These are phyloP conservation scores for Mareca strepera DNA, from an alignment of 2,797 vertebrate species.

Conservation along the genomic window DNA sequence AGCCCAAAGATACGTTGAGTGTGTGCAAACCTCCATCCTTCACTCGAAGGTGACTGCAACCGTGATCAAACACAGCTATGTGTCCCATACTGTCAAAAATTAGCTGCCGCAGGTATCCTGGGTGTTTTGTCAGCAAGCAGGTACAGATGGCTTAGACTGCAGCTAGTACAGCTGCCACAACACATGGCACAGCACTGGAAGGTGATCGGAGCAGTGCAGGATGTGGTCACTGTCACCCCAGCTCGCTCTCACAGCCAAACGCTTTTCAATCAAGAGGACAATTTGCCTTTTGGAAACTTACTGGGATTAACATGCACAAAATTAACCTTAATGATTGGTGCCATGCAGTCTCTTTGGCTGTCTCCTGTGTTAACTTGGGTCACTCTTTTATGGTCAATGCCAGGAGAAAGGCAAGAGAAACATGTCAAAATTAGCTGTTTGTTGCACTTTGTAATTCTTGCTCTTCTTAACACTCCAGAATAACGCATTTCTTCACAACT, in stretches of 20 bases:
- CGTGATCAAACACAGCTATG: background rate
- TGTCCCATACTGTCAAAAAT: fast-evolving
- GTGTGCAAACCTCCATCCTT: background rate
- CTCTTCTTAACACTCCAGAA: background rate
- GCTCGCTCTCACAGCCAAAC: background rate
- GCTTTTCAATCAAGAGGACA: background rate
- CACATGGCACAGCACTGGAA: background rate
- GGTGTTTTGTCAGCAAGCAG: background rate
- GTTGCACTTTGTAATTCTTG: background rate
- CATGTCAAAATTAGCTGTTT: background rate
- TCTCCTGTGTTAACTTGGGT: background rate
- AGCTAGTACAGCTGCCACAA: background rate
- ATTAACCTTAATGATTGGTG: background rate
- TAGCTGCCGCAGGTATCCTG: fast-evolving
- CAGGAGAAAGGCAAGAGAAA: background rate
- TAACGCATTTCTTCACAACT: background rate
- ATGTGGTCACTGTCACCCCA: background rate
- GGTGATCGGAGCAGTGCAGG: background rate
- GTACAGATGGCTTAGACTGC: background rate
- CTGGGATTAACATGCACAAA: background rate
- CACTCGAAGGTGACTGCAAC: background rate
- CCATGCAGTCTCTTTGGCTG: background rate
- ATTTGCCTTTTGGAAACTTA: background rate
- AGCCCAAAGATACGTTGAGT: background rate
- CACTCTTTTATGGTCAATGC: background rate